Conservation (phyloP, 2,888 invertebrate genomes). For the Agrochola macilenta region DNA sequence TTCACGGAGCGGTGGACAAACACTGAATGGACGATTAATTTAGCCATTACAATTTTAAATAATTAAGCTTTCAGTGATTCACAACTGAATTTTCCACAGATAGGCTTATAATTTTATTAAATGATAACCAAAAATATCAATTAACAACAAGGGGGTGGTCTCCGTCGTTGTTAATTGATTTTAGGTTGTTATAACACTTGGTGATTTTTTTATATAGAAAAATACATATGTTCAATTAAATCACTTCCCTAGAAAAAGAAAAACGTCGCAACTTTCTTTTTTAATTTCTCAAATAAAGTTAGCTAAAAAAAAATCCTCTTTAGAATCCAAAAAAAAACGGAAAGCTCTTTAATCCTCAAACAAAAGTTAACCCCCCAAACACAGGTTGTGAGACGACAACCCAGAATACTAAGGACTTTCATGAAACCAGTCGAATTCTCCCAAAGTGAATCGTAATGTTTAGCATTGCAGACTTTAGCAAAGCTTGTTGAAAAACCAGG, state of each 20-base stretch:
- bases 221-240: too few species aligned
- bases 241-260: too few species aligned
- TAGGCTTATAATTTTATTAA: neutral
- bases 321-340: too few species aligned
- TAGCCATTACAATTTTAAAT: constrained; percentile 1
- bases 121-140: neutral
- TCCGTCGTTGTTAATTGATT: too few species aligned
- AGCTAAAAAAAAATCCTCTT: too few species aligned
- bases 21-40: neutral
- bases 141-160: neutral
- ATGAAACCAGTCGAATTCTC: neutral
- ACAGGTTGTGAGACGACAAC: neutral
- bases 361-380: too few species aligned
- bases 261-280: too few species aligned
- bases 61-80: neutral
- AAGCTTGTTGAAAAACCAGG: neutral
- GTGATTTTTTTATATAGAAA: too few species aligned
- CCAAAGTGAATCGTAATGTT: neutral
- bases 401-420: neutral
- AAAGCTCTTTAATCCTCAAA: too few species aligned
- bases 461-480: neutral
- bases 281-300: too few species aligned
- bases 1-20: too few species aligned
- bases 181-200: too few species aligned
- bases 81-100: neutral